Base-by-base conservation (phyloP, 92 coral and sea anemone genomes). In the Umimayanthus chanpuru region DNA sequence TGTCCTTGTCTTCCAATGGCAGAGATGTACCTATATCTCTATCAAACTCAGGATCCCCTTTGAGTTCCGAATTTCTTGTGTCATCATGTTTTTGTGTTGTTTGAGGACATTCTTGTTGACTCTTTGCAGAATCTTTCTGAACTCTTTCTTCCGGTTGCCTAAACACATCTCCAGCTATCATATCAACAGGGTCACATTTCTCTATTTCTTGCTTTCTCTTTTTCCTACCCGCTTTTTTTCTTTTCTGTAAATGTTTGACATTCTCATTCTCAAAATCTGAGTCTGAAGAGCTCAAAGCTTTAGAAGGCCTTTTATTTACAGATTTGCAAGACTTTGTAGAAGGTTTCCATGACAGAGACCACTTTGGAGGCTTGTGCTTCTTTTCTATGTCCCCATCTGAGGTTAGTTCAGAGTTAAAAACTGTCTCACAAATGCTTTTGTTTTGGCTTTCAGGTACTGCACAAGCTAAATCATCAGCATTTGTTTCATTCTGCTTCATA, bases 281-380 rank as follows among this genome's bases (percentile, higher is more conserved):
- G 73, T 70, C 87, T 83, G 79, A 70, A 44, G 77, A 70, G 43
- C 28, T 70, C 6, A 10, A 71, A 21, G 73, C 25, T 70, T 83
- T 83, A n/a, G 47, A 32, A 41, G 78, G 15, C 65, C 25, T 83
- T 43, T 83, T 83, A 39, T 30, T 83, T 29, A 20, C 6, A 12
- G 86, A 67, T 30, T 82, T 67, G 40, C 58, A 44, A 29, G 87
- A 44, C 50, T 83, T 83, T 68, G 67, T 2, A 15, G 66, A 83
- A 83, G 87, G 87, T 18, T 83, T 83, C 87, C 87, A 83, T 12
- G 77, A 44, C 32, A 83, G 67, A 4, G 87, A 83, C 87, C 87
- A 83, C 9, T 70, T 83, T 6, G 43, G 43, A 9, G 14, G 87
- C 68, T 70, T 83, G 23, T 16, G 40, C 18, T 70, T 83, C 87